Evolutionary conservation across 2,113 vertebrate species (phyloP), one percentile per base, ranked within the genome.

Genomic region (Cisticola juncidis): DNA sequence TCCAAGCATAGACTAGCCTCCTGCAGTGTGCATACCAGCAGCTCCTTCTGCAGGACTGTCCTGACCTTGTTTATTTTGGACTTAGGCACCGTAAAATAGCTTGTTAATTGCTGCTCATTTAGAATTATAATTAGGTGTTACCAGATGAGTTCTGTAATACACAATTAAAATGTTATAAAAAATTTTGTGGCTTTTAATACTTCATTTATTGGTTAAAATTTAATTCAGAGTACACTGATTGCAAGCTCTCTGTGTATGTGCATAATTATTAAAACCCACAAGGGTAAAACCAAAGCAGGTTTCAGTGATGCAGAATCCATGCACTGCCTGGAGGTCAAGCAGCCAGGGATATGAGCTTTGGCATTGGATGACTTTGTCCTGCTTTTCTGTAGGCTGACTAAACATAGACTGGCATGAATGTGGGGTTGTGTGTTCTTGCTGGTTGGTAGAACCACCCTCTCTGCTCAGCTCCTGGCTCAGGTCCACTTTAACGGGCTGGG

Each of bases 121-220:
- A 90, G 94, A 92, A 92, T 90, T 94, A 86, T 90, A 96, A 96
- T 92, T 92, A 95, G 95, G 31, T 88, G 82, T 90, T 94, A 78
- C 85, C 79, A 94, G 92, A 93, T 92, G 79, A 94, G 64, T 93
- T 91, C 88, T 90, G 40, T 93, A 94, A 90, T 84, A 88, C 77
- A 95, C 85, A 96, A 90, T 94, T 96, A 96, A 95, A 95, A 94
- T 81, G 78, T 91, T 91, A 94, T 73, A 88, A 92, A 94, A 88
- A 81, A 36, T 21, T 51, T 70, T 96, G 94, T 82, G 77, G 87
- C 65, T 97, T 94, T 96, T 95, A 96, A 92, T 93, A 95, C 92
- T 96, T 94, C 36, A 81, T 96, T 92, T 90, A 96, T 96, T 85
- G 81, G 86, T 95, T 94, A 96, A 97, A 95, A 95, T 96, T 95